Base-by-base conservation (phyloP, 2,888 invertebrate genomes). In the Eupsilia transversa region DNA sequence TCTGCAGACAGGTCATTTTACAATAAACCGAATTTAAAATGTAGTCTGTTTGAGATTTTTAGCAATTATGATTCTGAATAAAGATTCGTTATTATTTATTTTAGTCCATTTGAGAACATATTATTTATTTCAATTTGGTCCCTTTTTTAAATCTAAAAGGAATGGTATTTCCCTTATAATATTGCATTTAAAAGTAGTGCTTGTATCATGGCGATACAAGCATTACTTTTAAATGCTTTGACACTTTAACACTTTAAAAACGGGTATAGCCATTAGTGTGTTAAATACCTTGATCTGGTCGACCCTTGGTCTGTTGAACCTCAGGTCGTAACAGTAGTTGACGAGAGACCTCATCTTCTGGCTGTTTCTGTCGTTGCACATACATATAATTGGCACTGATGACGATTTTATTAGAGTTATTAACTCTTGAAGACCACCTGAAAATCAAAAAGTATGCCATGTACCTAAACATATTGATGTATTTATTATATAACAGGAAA, bases 311-410 rank as follows among this genome's bases (percentile, higher is more conserved):
- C 98, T 97, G 85, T 96, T 97, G 94, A 99, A 99, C 70, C 97
- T 95, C 73, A 99, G 96, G 93, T 99, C 99, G 92, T 98, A 99
- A 93, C 99, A 99, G 93, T 99, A 98, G 94, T 99, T 99, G 67
- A 98, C 97, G 14, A 99, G 97, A 0, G 99, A 98, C 74, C 99
- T 97, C 96, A 99, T 99, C 96, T 99, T 99, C 77, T 97, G 98
- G 93, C 98, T 98, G 91, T 98, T 98, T 61, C 99, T 97, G 95
- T 99, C 99, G 92, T 99, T 99, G 95, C 99, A 99, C 97, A 99
- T 99, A 94, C 99, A 99, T 88, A 99, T 98, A 71, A 99, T 97
- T 0, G 99, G 99, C 74, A 99, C 97, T 30, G 97, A 98, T 1
- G 99, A 97, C 0, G 97, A 96, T 94, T 99, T 99, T 81, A 99